A percentile compares a stretch with the other conserved stretches of the same genome.
phyloP scores from a whole-genome alignment of 2,113 vertebrate genomes.

The Galeopterus variegatus region DNA sequence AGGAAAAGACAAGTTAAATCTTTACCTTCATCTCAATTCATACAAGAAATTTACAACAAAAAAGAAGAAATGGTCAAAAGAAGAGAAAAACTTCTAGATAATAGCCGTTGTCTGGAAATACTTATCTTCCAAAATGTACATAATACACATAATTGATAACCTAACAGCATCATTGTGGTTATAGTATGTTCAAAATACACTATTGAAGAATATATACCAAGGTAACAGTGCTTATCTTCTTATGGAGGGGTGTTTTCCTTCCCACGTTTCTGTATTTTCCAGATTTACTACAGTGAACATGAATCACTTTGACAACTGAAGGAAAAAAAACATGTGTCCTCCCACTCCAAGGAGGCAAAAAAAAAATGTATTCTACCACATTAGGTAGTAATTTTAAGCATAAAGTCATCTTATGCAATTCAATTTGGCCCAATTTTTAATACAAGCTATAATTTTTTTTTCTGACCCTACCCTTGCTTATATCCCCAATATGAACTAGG shows the following conservation, averaged over 20 bases:
- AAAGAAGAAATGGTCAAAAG: background rate
- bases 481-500: background rate
- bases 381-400: slow-evolving; percentile 43
- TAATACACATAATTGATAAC: slow-evolving; percentile 18
- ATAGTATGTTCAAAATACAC: background rate
- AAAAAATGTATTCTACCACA: slow-evolving; percentile 34
- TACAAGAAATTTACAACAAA: background rate
- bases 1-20: slow-evolving; percentile 60
- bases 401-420: slow-evolving; percentile 34
- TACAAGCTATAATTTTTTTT: slow-evolving; percentile 38
- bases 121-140: slow-evolving; percentile 12
- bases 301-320: background rate
- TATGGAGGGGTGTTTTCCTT: slow-evolving; percentile 9
- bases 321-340: background rate
- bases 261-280: slow-evolving; percentile 59
- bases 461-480: background rate
- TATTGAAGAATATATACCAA: slow-evolving; percentile 17
- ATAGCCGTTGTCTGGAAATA: slow-evolving; percentile 39
- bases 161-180: background rate
- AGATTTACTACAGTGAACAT: slow-evolving; percentile 24
- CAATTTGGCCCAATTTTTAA: slow-evolving; percentile 5
- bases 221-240: background rate
- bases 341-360: background rate
- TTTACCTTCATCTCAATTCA: slow-evolving; percentile 69
- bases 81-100: background rate